Conservation (phyloP, 2,797 vertebrate species). For the Helicolenus hilgendorfi region DNA sequence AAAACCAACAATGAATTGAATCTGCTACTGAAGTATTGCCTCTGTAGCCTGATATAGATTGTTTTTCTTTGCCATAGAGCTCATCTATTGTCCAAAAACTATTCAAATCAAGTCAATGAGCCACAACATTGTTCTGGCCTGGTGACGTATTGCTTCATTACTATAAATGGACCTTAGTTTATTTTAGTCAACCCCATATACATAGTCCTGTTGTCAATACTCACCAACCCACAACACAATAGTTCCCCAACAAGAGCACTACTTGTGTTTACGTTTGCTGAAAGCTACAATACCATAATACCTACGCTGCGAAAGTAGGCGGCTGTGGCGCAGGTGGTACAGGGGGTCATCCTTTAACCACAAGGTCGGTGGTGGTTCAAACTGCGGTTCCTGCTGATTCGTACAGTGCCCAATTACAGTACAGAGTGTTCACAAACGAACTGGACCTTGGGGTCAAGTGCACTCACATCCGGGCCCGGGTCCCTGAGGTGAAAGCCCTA, state of each 20-base stretch:
- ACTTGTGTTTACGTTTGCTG: not conserved
- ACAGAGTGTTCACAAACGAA: no score
- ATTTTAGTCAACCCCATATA: not conserved
- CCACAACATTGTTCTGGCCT: not conserved
- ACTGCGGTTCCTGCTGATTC: not conserved
- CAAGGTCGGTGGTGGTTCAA: not conserved
- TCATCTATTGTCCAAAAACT: not conserved
- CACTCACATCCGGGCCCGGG: no score
- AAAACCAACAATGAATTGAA: conserved; percentile 33
- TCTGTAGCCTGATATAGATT: not conserved
- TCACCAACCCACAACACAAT: not conserved
- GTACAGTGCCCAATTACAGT: no score
- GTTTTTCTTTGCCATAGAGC: not conserved
- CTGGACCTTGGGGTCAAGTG: no score
- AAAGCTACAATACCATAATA: not conserved
- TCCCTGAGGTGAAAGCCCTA: no score
- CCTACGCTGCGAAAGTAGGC: not conserved
- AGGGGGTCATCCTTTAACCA: not conserved
- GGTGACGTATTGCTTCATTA: not conserved
- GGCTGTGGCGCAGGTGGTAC: not conserved
- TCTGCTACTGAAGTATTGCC: not conserved
- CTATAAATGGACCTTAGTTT: not conserved
- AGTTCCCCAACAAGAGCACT: not conserved
- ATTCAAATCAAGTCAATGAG: not conserved
- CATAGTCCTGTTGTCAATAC: not conserved